These are phyloP conservation scores for Zaprionus vittiger DNA, from an alignment of 1,140 invertebrate species.

Conservation along the genomic window DNA sequence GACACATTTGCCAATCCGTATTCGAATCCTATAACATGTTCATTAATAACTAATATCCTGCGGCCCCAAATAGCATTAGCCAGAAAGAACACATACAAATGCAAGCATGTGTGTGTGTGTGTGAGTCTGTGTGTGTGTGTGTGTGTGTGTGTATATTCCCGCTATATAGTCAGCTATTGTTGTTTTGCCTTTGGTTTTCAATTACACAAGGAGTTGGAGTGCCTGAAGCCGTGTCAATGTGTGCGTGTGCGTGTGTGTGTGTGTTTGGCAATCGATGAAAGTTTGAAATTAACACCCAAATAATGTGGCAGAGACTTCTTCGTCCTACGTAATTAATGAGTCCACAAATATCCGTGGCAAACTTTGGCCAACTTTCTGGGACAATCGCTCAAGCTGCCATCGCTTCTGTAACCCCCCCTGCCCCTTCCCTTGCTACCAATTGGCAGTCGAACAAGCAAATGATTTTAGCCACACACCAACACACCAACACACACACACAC, in stretches of 20 bases:
- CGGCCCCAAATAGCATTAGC: conserved; percentile 76
- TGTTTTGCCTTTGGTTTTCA: conserved; percentile 76
- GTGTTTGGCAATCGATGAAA: conserved; percentile 65
- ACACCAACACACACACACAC: conserved; percentile 1
- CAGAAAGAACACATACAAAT: conserved; percentile 21
- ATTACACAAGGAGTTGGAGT: conserved; percentile 65
- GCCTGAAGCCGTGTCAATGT: conserved; percentile 15
- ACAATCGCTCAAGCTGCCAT: conserved; percentile 73
- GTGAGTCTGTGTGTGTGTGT: background rate
- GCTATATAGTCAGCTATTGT: conserved; percentile 52
- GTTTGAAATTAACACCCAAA: conserved; percentile 81
- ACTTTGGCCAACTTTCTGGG: conserved; percentile 66
- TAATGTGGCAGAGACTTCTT: conserved; percentile 33
- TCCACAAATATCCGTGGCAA: conserved; percentile 66
- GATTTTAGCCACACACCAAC: conserved; percentile 54
- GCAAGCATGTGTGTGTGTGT: background rate
- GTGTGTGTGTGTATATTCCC: conserved; percentile 4
- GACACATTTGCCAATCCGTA: conserved; percentile 15
- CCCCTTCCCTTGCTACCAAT: conserved; percentile 24
- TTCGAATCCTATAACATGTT: conserved; percentile 60
- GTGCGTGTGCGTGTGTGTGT: conserved; percentile 25
- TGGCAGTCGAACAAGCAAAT: conserved; percentile 75
- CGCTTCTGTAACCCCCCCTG: background rate
- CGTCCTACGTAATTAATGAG: conserved; percentile 77
- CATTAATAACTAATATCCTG: conserved; percentile 81